A percentile compares a stretch with the other conserved stretches of the same genome.
phyloP scores from a whole-genome alignment of 2,797 vertebrate species.

The Parauchenoglanis punctatus region DNA sequence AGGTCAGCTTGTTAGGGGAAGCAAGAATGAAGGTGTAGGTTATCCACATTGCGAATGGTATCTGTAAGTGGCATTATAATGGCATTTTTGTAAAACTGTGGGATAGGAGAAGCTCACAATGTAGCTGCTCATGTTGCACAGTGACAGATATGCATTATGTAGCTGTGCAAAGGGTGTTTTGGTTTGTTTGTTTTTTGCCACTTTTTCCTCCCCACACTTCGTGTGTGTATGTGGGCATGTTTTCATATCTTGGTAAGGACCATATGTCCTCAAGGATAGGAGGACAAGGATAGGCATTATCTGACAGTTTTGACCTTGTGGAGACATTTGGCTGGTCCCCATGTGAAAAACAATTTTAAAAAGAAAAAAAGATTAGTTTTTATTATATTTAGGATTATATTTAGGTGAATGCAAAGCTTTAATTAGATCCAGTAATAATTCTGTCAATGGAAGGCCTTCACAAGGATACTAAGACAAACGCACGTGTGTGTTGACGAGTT shows the following conservation, averaged over 20 bases:
- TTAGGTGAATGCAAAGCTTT: neutral
- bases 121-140: neutral
- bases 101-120: neutral
- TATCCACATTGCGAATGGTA: neutral
- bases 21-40: neutral
- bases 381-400: neutral
- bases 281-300: neutral
- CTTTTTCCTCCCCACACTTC: neutral
- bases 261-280: neutral
- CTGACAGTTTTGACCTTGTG: neutral
- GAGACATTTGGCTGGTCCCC: neutral
- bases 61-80: neutral
- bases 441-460: neutral
- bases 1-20: neutral
- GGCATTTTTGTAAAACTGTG: neutral
- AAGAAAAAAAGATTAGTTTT: neutral
- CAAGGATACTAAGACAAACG: slow-evolving; percentile 10
- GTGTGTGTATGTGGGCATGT: neutral
- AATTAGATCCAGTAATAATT: neutral
- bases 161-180: neutral
- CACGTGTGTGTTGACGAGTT: slow-evolving; percentile 18
- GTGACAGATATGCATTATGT: neutral
- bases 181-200: neutral
- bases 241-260: neutral
- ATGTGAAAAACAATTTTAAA: neutral